A percentile compares a stretch with the other conserved stretches of the same genome.
These are phyloP conservation scores for Clarias laeviceps DNA, from an alignment of 2,797 vertebrate species.

Conservation along the genomic window DNA sequence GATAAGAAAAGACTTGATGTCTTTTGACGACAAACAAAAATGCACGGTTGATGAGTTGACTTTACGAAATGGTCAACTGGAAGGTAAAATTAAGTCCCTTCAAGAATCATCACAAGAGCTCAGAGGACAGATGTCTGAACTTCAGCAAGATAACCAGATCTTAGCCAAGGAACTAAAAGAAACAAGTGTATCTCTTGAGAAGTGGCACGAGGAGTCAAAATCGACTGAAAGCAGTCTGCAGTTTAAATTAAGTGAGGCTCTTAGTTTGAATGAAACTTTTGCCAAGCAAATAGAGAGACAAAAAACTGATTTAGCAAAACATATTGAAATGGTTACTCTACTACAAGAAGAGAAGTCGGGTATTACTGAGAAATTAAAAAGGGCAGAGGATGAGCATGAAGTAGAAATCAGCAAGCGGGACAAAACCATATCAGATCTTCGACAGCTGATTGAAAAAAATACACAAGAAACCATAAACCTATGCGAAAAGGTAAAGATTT, in stretches of 20 bases:
- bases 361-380: slow-evolving; percentile 66
- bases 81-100: slow-evolving; percentile 69
- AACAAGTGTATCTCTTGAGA: slow-evolving; percentile 67
- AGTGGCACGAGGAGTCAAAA: slow-evolving; percentile 72
- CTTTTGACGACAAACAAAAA: slow-evolving; percentile 64
- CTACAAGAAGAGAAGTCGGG: slow-evolving; percentile 70
- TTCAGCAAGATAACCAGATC: slow-evolving; percentile 71
- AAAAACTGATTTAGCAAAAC: slow-evolving; percentile 72
- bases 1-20: slow-evolving; percentile 64
- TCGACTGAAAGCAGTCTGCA: slow-evolving; percentile 71
- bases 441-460: slow-evolving; percentile 66
- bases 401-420: slow-evolving; percentile 69
- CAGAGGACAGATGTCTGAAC: slow-evolving; percentile 63
- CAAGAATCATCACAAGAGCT: slow-evolving; percentile 71
- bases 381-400: slow-evolving; percentile 65
- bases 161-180: slow-evolving; percentile 69
- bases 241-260: slow-evolving; percentile 71
- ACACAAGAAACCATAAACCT: slow-evolving; percentile 74
- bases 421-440: slow-evolving; percentile 67
- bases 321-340: slow-evolving; percentile 67
- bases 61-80: slow-evolving; percentile 68
- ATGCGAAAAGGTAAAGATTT: slow-evolving; percentile 82
- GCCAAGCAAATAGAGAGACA: slow-evolving; percentile 71
- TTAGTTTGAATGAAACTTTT: slow-evolving; percentile 73
- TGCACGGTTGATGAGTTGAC: slow-evolving; percentile 59